phyloP scores from a whole-genome alignment of 2,888 invertebrate species.

The Hyposoter dolosus region DNA sequence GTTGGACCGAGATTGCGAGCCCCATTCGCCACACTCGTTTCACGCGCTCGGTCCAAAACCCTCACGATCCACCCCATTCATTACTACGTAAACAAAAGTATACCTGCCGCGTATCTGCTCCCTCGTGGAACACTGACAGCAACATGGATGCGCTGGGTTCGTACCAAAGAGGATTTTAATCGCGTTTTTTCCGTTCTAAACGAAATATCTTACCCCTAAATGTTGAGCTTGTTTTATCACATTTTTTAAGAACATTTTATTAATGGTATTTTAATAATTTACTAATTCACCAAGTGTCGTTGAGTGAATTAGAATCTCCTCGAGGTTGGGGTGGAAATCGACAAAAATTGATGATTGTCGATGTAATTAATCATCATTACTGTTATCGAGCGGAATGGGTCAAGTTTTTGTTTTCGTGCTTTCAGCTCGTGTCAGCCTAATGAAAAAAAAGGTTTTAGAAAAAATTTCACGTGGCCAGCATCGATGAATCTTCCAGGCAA shows the following conservation, averaged over 20 bases:
- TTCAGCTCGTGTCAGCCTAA: neutral
- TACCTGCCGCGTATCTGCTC: conserved; percentile 23
- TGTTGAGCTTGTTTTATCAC: neutral
- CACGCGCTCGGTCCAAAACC: conserved; percentile 17
- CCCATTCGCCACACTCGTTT: conserved; percentile 45
- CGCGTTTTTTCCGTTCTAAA: neutral
- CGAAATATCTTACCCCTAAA: neutral
- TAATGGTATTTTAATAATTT: no score
- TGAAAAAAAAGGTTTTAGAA: conserved; percentile 18
- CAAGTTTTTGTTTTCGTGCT: neutral
- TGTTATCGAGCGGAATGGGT: neutral
- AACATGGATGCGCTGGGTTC: conserved; percentile 3
- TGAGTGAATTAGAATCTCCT: neutral
- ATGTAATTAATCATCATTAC: neutral
- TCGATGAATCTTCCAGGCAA: conserved; percentile 36
- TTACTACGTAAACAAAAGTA: conserved; percentile 62
- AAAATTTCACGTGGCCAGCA: conserved; percentile 33
- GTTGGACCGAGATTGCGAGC: conserved; percentile 13
- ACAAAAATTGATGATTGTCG: neutral
- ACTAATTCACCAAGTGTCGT: neutral
- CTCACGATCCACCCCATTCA: conserved; percentile 56
- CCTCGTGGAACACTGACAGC: conserved; percentile 39
- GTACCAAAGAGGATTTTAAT: conserved; percentile 18
- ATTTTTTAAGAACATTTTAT: neutral
- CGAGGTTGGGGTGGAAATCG: neutral